phyloP scores from a whole-genome alignment of 53 echinoderm and acorn worm genomes.

The Luidia sarsii region DNA sequence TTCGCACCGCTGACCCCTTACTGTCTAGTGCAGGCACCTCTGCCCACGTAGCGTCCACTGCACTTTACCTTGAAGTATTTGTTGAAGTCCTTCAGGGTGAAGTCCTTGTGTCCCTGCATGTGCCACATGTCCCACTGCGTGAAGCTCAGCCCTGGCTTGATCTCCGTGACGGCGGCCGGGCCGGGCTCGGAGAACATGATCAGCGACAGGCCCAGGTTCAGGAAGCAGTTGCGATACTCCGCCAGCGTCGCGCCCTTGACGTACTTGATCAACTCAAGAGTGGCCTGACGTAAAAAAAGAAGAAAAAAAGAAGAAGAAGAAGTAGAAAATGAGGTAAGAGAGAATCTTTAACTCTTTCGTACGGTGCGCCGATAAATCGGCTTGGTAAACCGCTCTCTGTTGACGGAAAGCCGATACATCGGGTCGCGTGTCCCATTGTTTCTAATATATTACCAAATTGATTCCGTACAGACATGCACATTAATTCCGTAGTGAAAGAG shows the following conservation, averaged over 20 bases:
- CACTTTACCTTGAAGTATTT: constrained; percentile 78
- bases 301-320: neutral
- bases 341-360: too few species aligned
- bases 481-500: too few species aligned
- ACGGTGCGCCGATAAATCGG: too few species aligned
- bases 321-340: too few species aligned
- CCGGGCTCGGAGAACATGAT: constrained; percentile 92
- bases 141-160: constrained; percentile 74
- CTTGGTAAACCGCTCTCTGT: too few species aligned
- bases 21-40: too few species aligned
- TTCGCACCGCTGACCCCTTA: too few species aligned
- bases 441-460: too few species aligned
- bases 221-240: constrained; percentile 86
- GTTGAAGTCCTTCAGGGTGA: constrained; percentile 75
- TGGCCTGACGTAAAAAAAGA: constrained; percentile 51
- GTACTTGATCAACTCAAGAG: constrained; percentile 85
- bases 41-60: too few species aligned
- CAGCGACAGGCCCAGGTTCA: constrained; percentile 76
- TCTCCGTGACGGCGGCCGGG: constrained; percentile 55
- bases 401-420: too few species aligned
- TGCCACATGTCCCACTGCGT: constrained; percentile 95
- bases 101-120: constrained; percentile 66
- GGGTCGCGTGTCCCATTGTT: too few species aligned
- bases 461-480: too few species aligned
- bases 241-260: constrained; percentile 63